Percentiles rank a stretch among this genome's conserved stretches.
phyloP scores from a whole-genome alignment of 2,888 invertebrate species.

The Tenthredo distinguenda region DNA sequence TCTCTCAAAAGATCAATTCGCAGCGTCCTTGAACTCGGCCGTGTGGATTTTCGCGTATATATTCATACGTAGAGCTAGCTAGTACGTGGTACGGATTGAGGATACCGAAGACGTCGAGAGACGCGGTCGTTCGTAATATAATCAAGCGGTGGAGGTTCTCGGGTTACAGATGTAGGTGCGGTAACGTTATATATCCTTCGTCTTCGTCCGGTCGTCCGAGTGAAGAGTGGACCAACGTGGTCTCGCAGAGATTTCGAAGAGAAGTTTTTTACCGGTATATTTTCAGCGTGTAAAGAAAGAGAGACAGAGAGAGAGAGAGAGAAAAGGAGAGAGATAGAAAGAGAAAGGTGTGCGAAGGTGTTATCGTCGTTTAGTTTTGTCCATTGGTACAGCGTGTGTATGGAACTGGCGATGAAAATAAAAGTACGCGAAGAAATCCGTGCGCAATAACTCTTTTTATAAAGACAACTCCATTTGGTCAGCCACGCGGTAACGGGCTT shows the following conservation, averaged over 20 bases:
- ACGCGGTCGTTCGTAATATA: slow-evolving; percentile 48
- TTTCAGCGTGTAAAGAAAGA: not conserved
- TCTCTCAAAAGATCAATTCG: not conserved
- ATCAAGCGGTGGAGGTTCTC: slow-evolving; percentile 47
- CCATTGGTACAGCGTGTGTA: not conserved
- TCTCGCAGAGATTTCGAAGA: not conserved
- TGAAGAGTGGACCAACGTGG: slow-evolving; percentile 2
- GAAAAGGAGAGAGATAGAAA: not conserved
- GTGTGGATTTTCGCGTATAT: not conserved
- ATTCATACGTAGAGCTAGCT: not conserved
- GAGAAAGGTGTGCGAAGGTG: not conserved
- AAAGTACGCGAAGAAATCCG: not conserved
- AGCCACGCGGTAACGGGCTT: not conserved
- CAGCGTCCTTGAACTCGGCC: not conserved
- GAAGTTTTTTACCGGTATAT: not conserved
- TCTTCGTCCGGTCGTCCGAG: slow-evolving; percentile 18
- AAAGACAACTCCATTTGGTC: slow-evolving; percentile 41
- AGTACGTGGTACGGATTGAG: not conserved
- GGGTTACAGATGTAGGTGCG: slow-evolving; percentile 49
- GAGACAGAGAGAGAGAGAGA: not conserved
- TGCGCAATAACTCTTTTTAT: slow-evolving; percentile 38
- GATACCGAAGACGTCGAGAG: slow-evolving; percentile 25
- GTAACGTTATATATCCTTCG: slow-evolving; percentile 48
- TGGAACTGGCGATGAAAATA: not conserved
- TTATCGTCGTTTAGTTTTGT: slow-evolving; percentile 20